These are phyloP conservation scores for Dynastes grantii DNA, from an alignment of 2,888 invertebrate species.

Conservation along the genomic window DNA sequence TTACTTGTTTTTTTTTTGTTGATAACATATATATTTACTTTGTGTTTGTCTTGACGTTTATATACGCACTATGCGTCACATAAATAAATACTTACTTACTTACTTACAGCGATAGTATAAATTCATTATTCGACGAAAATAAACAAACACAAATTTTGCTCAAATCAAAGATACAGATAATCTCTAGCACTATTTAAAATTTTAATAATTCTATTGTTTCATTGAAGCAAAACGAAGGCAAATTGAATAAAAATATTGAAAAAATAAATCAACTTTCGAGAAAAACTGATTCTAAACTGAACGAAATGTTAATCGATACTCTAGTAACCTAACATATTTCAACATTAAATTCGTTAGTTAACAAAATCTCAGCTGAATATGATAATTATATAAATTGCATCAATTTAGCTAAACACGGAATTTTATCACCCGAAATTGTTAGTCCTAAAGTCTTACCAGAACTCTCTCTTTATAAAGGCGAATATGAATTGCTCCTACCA, in stretches of 20 bases:
- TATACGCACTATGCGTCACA: no score
- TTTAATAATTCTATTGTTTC: conserved; percentile 55
- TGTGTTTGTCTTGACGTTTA: no score
- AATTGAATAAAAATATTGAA: conserved; percentile 52
- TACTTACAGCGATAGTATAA: conserved; percentile 47
- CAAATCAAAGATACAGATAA: conserved; percentile 57
- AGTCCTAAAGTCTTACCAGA: conserved; percentile 51
- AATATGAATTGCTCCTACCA: conserved; percentile 46
- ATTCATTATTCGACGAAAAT: conserved; percentile 51
- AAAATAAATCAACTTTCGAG: conserved; percentile 51
- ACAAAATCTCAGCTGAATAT: conserved; percentile 47
- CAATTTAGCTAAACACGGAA: conserved; percentile 53
- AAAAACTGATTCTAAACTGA: background rate
- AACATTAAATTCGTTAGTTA: conserved; percentile 46
- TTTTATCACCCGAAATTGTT: conserved; percentile 52
- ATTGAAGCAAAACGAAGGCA: conserved; percentile 54
- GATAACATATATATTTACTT: no score
- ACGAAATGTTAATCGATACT: background rate
- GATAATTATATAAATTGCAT: conserved; percentile 52
- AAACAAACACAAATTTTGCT: conserved; percentile 54
- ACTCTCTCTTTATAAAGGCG: conserved; percentile 50
- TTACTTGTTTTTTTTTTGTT: no score
- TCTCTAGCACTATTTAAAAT: conserved; percentile 56
- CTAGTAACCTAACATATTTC: conserved; percentile 27
- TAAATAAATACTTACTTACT: no score